Conservation (phyloP, 2,888 invertebrate species). For the Ectropis crepuscularia region DNA sequence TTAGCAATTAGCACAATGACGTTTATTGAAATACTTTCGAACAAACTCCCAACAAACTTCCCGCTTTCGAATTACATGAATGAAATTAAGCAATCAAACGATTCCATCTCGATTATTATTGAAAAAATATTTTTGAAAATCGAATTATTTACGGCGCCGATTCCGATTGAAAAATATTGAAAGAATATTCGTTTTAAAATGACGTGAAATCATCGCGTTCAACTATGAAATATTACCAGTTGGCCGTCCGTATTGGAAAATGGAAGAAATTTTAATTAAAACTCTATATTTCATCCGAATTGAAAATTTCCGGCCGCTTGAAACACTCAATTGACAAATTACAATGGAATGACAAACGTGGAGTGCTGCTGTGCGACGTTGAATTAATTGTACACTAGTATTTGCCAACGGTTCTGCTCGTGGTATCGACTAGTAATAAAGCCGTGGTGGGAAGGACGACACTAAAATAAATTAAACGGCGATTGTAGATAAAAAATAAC, state of each 20-base stretch:
- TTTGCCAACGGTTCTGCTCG: background rate
- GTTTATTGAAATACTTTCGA: constrained; percentile 69
- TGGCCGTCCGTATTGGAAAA: constrained; percentile 17
- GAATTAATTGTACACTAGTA: background rate
- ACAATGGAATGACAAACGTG: constrained; percentile 19
- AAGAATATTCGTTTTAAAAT: constrained; percentile 7
- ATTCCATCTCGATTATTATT: constrained; percentile 54
- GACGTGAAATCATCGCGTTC: constrained; percentile 15
- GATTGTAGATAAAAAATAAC: too few relatives aligned
- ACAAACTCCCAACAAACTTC: constrained; percentile 47
- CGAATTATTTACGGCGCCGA: constrained; percentile 7
- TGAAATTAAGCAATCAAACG: constrained; percentile 66
- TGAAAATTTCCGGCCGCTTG: constrained; percentile 25
- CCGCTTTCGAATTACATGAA: constrained; percentile 60
- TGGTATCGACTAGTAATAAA: background rate
- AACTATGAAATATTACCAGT: constrained; percentile 23
- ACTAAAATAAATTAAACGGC: too few relatives aligned
- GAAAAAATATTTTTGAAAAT: constrained; percentile 37
- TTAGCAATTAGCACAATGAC: constrained; percentile 61
- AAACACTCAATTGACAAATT: constrained; percentile 24
- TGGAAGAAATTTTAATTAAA: constrained; percentile 26
- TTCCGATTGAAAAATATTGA: constrained; percentile 5
- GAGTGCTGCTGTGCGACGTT: background rate
- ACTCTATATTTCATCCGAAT: constrained; percentile 23
- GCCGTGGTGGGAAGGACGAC: too few relatives aligned